phyloP scores from a whole-genome alignment of 1,140 invertebrate genomes.

The Macrocentrus cingulum region DNA sequence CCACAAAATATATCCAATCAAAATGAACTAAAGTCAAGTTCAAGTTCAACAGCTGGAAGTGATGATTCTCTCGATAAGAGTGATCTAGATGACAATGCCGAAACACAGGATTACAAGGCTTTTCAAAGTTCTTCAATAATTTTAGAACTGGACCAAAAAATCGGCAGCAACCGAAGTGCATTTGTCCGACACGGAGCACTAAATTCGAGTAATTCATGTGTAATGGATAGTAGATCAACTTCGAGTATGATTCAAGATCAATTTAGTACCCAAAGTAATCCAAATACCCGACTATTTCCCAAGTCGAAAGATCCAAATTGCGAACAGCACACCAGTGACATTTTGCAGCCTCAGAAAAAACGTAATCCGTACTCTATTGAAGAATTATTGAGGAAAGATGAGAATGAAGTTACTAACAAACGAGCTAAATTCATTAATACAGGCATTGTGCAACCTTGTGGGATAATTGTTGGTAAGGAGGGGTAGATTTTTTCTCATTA shows the following conservation, averaged over 20 bases:
- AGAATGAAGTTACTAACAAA: constrained; percentile 54
- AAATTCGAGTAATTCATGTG: constrained; percentile 30
- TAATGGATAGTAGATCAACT: constrained; percentile 39
- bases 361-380: constrained; percentile 85
- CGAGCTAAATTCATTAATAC: constrained; percentile 47
- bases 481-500: constrained; percentile 25
- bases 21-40: constrained; percentile 53
- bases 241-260: too few species aligned
- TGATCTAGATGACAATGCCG: constrained; percentile 61
- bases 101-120: constrained; percentile 46
- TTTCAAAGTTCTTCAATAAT: constrained; percentile 47
- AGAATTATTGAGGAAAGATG: constrained; percentile 78
- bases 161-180: constrained; percentile 47
- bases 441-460: constrained; percentile 52
- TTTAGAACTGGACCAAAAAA: constrained; percentile 50
- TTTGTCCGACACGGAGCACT: constrained; percentile 45
- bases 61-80: constrained; percentile 67
- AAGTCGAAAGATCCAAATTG: constrained; percentile 34
- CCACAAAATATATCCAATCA: constrained; percentile 47
- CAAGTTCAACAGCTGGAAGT: constrained; percentile 61
- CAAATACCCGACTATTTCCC: constrained; percentile 22
- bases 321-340: constrained; percentile 38
- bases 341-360: constrained; percentile 60
- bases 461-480: constrained; percentile 52
- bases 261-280: too few species aligned